These are phyloP conservation scores for Tanypteryx hageni DNA, from an alignment of 2,888 invertebrate species.

Conservation along the genomic window DNA sequence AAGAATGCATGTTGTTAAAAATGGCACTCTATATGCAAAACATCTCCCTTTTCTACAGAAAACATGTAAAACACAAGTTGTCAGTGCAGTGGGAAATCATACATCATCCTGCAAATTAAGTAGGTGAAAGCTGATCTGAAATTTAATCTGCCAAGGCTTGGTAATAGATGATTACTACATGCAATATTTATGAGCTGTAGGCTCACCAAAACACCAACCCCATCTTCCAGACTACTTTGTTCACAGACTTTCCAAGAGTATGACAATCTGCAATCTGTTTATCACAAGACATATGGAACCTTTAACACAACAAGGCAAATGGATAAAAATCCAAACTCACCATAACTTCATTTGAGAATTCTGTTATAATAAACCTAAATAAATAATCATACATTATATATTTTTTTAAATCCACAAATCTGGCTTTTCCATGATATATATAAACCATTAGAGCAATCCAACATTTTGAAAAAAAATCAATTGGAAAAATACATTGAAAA, in stretches of 20 bases:
- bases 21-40: constrained; percentile 19
- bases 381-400: background rate
- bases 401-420: background rate
- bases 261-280: constrained; percentile 24
- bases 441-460: too few species aligned
- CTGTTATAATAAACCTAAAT: background rate
- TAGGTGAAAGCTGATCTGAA: constrained; percentile 24
- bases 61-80: background rate
- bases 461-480: too few species aligned
- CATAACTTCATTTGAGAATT: background rate
- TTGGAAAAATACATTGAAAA: too few species aligned
- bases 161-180: background rate
- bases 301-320: constrained; percentile 19
- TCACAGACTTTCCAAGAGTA: background rate
- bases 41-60: background rate
- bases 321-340: constrained; percentile 7
- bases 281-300: constrained; percentile 26
- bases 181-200: constrained; percentile 21
- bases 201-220: constrained; percentile 35
- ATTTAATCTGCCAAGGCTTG: constrained; percentile 29
- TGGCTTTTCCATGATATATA: too few species aligned
- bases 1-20: background rate
- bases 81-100: constrained; percentile 28
- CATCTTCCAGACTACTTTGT: constrained; percentile 25
- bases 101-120: constrained; percentile 9